Conservation (phyloP, 30 jellyfish, hydroid and myxozoan genomes). For the Sanderia malayensis region DNA sequence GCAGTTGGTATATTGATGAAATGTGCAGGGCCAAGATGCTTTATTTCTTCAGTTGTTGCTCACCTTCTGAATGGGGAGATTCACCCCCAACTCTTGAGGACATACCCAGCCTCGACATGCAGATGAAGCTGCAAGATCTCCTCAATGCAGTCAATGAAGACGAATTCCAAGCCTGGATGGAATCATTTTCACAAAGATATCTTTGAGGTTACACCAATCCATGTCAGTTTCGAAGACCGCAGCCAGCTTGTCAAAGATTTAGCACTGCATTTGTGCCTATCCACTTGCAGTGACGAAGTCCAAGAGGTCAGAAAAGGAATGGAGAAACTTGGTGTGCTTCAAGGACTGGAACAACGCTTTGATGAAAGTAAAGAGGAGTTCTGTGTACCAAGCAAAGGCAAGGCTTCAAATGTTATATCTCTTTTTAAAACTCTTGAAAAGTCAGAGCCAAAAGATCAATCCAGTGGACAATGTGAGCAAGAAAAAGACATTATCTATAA, state of each 20-base stretch:
- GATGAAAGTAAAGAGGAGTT: constrained; percentile 3
- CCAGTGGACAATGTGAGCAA: neutral
- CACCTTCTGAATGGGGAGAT: neutral
- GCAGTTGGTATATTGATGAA: neutral
- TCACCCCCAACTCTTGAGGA: constrained; percentile 8
- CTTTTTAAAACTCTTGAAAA: neutral
- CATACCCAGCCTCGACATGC: neutral
- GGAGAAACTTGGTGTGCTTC: no score
- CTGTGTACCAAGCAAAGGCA: neutral
- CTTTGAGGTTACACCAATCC: neutral
- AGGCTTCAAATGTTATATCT: constrained; percentile 1
- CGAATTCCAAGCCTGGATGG: constrained; percentile 7
- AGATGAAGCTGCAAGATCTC: constrained; percentile 4
- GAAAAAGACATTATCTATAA: constrained; percentile 15
- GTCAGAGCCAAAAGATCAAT: neutral
- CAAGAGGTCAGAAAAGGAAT: no score
- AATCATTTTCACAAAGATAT: neutral
- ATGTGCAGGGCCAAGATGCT: constrained; percentile 15
- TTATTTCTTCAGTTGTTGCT: no score
- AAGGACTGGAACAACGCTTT: neutral
- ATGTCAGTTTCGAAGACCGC: constrained; percentile 1
- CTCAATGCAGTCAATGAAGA: neutral
- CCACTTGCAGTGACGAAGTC: no score
- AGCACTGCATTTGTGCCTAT: constrained; percentile 16
- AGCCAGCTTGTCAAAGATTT: neutral